Evolutionary conservation across 2,888 invertebrate species (phyloP), one percentile per base, ranked within the genome.

Genomic region (Pachycephus smyrnensis): DNA sequence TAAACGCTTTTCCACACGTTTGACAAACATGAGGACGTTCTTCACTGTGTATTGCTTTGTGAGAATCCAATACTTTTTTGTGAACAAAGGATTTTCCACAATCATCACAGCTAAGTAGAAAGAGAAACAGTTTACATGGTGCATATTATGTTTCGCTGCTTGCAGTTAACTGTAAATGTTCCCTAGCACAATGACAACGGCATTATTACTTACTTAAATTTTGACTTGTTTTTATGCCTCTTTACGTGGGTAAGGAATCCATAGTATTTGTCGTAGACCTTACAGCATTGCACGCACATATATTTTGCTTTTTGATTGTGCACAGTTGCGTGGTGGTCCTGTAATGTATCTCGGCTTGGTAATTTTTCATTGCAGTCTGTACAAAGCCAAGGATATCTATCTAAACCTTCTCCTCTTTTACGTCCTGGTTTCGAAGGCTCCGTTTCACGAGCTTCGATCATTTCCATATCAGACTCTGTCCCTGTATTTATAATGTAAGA

Each of bases 241-340:
- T 93, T 92, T 0, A 95, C 94, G 89, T 95, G 95, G 77, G 93
- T 93, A 11, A 95, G 88, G 87, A 95, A 95, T 6, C 93, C 93
- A 80, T 92, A 92, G 89, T 95, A 95, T 85, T 94, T 94, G 73
- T 93, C 93, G 82, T 93, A 93, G 23, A 94, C 93, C 84, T 94
- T 94, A 73, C 94, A 94, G 87, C 95, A 95, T 85, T 95, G 94
- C 32, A 94, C 93, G 87, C 95, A 96, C 86, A 93, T 93, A 85
- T 94, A 95, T 11, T 94, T 94, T 0, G 94, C 92, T 81, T 94
- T 93, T 84, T 94, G 94, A 73, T 94, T 94, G 84, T 95, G 95
- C 0, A 94, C 93, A 11, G 92, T 91, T 81, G 93, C 93, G 74
- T 94, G 93, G 87, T 96, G 95, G 1, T 94, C 92, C 77, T 94